phyloP scores from a whole-genome alignment of 2,113 vertebrate genomes.

The Laticauda colubrina region DNA sequence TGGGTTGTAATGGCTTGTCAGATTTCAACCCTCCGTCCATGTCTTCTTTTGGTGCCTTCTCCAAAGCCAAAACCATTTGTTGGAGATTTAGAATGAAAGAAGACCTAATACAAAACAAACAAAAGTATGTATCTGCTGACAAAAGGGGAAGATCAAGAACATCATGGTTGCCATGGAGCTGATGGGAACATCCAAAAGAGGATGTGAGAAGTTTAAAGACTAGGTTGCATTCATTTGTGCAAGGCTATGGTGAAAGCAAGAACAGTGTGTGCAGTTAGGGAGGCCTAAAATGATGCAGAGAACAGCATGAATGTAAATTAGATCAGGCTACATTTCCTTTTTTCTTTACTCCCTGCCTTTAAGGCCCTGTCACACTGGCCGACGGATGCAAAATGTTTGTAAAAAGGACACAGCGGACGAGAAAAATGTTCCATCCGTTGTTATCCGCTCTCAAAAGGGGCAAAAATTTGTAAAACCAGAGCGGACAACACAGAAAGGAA shows the following conservation, averaged over 20 bases:
- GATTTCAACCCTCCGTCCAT: background rate
- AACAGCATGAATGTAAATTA: background rate
- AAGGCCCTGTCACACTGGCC: too few species aligned
- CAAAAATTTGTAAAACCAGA: too few species aligned
- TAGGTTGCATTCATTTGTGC: background rate
- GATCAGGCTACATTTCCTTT: background rate
- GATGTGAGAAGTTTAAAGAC: background rate
- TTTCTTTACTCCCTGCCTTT: background rate
- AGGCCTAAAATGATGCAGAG: background rate
- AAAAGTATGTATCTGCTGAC: background rate
- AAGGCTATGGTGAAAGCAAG: background rate
- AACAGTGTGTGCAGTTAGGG: background rate
- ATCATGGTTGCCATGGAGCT: background rate
- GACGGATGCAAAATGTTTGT: too few species aligned
- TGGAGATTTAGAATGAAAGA: background rate
- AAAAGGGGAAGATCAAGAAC: background rate
- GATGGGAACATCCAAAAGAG: background rate
- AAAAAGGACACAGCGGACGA: too few species aligned
- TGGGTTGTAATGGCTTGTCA: background rate
- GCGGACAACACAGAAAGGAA: too few species aligned
- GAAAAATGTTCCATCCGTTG: too few species aligned
- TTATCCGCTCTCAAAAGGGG: too few species aligned
- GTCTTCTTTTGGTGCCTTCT: background rate
- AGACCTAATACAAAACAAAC: background rate
- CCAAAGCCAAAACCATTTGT: background rate